Evolutionary conservation across 2,113 vertebrate species (phyloP), one percentile per base, ranked within the genome.

Genomic region (Charina bottae): DNA sequence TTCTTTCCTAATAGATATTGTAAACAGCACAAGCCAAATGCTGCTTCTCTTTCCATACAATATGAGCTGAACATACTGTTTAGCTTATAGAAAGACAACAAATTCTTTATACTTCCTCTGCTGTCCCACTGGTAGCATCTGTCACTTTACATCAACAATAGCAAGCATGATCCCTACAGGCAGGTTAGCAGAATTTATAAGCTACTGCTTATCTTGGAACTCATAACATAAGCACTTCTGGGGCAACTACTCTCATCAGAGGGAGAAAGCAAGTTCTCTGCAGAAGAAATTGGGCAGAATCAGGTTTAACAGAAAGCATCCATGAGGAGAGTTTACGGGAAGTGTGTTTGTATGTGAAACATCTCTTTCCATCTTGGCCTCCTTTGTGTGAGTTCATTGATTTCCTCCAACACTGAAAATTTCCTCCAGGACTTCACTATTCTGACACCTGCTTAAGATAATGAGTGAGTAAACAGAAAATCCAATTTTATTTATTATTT

Each of bases 391-490:
- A 94, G 95, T 90, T 96, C 92, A 87, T 93, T 91, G 93, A 96
- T 93, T 90, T 95, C 94, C 92, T 96, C 87, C 92, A 96, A 90
- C 93, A 94, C 96, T 97, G 97, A 97, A 94, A 95, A 96, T 96
- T 95, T 97, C 90, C 92, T 95, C 95, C 93, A 90, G 96, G 97
- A 97, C 96, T 91, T 96, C 93, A 93, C 94, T 96, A 95, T 94
- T 97, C 95, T 95, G 95, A 97, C 96, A 97, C 95, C 96, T 95
- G 96, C 95, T 97, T 95, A 83, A 91, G 93, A 97, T 93, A 96
- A 97, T 4, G 95, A 96, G 94, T 96, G 95, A 96, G 94, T 97
- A 97, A 97, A 95, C 96, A 96, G 94, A 95, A 96, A 96, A 97
- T 97, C 90, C 97, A n/a, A n/a, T n/a, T n/a, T n/a, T n/a, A n/a